These are phyloP conservation scores for Brachynemurus nebulosus DNA, from an alignment of 2,888 invertebrate genomes.

Conservation along the genomic window DNA sequence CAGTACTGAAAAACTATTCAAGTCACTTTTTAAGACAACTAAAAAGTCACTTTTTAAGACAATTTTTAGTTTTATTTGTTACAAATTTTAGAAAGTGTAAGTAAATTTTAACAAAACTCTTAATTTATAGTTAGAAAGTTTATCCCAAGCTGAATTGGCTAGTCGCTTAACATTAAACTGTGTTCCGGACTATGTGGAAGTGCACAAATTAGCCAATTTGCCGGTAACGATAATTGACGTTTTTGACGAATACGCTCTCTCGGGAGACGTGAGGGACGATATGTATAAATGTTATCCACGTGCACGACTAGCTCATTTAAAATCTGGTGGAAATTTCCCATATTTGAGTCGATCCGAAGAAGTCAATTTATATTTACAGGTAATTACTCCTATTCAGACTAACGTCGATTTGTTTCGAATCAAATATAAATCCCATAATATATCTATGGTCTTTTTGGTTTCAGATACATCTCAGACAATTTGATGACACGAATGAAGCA, in stretches of 20 bases:
- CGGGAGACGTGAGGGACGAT: conserved; percentile 62
- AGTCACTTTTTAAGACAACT: too few species aligned
- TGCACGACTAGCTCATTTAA: conserved; percentile 74
- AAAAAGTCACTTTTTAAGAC: too few species aligned
- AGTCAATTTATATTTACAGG: conserved; percentile 79
- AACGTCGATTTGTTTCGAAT: too few species aligned
- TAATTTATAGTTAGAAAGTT: conserved; percentile 57
- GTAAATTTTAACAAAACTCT: not conserved
- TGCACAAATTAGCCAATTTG: conserved; percentile 50
- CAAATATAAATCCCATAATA: not conserved
- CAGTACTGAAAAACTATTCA: too few species aligned
- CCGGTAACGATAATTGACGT: conserved; percentile 80
- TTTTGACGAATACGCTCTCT: conserved; percentile 76
- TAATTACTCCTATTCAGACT: too few species aligned
- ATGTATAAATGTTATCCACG: conserved; percentile 75
- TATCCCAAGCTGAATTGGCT: conserved; percentile 70
- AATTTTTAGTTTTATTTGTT: not conserved
- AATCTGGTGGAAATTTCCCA: conserved; percentile 82
- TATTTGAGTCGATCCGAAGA: conserved; percentile 78
- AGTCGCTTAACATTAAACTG: conserved; percentile 80
- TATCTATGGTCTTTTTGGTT: conserved; percentile 22
- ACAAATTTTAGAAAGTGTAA: not conserved
- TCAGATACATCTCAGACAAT: conserved; percentile 59
- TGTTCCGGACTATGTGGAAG: conserved; percentile 62
- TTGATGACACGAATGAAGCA: conserved; percentile 45